Evolutionary conservation across 2,888 invertebrate genomes (phyloP).

Genomic region (Leptopilina drosophilae): DNA sequence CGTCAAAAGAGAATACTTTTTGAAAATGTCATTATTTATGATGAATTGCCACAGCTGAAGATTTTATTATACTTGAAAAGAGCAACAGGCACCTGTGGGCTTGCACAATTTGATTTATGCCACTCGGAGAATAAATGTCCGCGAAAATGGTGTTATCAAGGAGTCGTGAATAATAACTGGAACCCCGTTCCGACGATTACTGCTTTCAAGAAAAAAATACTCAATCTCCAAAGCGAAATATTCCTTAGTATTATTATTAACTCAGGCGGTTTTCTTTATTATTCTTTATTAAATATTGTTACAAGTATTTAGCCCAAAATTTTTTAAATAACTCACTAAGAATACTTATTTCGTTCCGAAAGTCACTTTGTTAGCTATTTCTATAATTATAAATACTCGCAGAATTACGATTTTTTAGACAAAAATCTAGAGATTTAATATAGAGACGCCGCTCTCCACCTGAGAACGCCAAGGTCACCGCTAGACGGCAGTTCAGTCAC

Average conservation of each 20-base stretch:
- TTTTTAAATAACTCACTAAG: no score
- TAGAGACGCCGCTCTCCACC: no score
- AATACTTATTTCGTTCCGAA: no score
- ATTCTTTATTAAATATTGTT: no score
- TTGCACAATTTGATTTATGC: conserved; percentile 21
- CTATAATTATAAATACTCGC: no score
- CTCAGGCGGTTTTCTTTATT: neutral
- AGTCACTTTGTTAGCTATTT: no score
- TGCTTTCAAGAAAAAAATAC: neutral
- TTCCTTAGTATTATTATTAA: neutral
- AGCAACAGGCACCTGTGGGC: conserved; percentile 27
- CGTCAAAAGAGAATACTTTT: neutral
- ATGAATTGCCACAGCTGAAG: neutral
- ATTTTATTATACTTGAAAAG: neutral
- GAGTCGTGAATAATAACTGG: conserved; percentile 34
- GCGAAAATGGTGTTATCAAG: conserved; percentile 24
- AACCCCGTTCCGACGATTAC: neutral
- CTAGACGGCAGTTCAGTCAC: no score
- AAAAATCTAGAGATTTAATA: no score
- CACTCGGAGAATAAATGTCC: conserved; percentile 10
- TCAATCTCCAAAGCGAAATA: neutral
- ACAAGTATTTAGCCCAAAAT: no score
- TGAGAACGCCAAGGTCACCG: no score
- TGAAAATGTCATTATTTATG: conserved; percentile 22
- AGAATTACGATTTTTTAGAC: no score